phyloP scores from a whole-genome alignment of 2,113 vertebrate species.

The Podarcis cretensis region DNA sequence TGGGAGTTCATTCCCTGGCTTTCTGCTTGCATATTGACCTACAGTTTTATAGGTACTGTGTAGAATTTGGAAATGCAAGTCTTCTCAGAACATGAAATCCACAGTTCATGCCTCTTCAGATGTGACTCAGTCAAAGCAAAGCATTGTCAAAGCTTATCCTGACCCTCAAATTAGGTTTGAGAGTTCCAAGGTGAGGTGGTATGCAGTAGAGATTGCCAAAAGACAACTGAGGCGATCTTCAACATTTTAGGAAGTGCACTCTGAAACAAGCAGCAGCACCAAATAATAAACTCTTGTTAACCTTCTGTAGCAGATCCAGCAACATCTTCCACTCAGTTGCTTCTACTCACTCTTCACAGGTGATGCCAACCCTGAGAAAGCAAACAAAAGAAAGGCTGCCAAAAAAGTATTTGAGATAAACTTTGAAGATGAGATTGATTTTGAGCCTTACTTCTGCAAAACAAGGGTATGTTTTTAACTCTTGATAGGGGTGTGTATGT shows the following conservation, averaged over 20 bases:
- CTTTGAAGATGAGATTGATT: constrained; percentile 86
- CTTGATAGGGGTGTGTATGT: not conserved
- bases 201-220: not conserved
- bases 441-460: constrained; percentile 81
- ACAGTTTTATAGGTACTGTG: not conserved
- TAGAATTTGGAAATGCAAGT: too few relatives aligned
- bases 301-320: not conserved
- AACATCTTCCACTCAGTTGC: not conserved
- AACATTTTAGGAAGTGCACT: not conserved
- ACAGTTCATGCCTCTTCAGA: too few relatives aligned
- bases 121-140: not conserved
- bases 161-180: not conserved
- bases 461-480: constrained; percentile 79
- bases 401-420: constrained; percentile 86
- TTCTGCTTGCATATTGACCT: not conserved
- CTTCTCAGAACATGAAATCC: too few relatives aligned
- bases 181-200: too few relatives aligned
- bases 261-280: too few relatives aligned
- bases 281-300: not conserved
- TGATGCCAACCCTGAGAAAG: not conserved
- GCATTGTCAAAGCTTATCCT: not conserved
- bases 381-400: constrained; percentile 71
- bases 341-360: constrained; percentile 39
- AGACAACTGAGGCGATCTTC: not conserved
- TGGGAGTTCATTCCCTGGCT: not conserved